Evolutionary conservation across 1,140 invertebrate species (phyloP).

Genomic region (Lucilia sericata): DNA sequence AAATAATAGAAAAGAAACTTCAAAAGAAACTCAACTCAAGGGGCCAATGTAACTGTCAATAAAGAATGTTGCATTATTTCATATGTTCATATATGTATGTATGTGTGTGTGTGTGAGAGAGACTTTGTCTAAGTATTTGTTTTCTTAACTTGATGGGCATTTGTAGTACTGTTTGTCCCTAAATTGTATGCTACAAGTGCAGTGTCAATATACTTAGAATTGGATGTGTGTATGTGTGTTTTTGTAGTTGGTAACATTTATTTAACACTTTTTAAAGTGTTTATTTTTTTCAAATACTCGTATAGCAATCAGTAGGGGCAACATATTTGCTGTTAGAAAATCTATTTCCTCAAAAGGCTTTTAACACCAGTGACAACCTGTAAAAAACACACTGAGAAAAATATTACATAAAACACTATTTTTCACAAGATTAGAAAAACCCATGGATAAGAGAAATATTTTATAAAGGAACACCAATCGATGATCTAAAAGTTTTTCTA

Average conservation of each 20-base stretch:
- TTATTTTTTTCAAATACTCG: not conserved
- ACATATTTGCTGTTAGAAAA: not conserved
- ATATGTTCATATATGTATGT: too few species aligned
- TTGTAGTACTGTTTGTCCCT: not conserved
- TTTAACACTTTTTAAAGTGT: not conserved
- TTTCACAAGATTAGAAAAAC: too few species aligned
- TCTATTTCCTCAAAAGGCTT: too few species aligned
- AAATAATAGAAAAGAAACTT: not conserved
- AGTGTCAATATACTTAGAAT: not conserved
- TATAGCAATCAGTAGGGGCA: not conserved
- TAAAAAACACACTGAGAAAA: too few species aligned
- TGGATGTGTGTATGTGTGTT: too few species aligned
- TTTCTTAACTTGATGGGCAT: not conserved
- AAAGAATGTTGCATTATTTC: not conserved
- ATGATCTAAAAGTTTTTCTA: too few species aligned
- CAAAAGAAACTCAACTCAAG: not conserved
- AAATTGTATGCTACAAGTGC: not conserved
- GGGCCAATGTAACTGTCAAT: conserved; percentile 5
- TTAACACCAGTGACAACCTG: too few species aligned
- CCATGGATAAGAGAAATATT: too few species aligned
- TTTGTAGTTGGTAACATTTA: not conserved
- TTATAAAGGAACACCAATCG: too few species aligned
- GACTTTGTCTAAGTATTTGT: too few species aligned
- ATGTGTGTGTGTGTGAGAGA: too few species aligned
- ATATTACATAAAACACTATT: too few species aligned